These are phyloP conservation scores for Cairina moschata DNA, from an alignment of 2,113 vertebrate species.

Conservation along the genomic window DNA sequence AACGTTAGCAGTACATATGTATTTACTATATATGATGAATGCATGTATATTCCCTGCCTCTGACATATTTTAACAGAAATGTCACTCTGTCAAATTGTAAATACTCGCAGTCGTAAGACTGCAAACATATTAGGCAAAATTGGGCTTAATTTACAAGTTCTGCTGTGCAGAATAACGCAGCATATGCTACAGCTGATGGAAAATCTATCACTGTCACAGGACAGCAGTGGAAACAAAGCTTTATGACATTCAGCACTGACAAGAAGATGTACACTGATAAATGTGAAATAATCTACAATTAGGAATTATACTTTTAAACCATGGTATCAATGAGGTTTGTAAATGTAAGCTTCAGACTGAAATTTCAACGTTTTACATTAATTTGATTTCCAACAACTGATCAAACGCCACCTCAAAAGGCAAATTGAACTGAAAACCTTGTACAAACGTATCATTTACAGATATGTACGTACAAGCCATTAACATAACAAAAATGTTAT, in stretches of 20 bases:
- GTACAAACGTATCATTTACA: slow-evolving; percentile 18
- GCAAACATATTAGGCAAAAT: slow-evolving; percentile 59
- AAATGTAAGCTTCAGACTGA: background rate
- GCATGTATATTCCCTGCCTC: slow-evolving; percentile 1
- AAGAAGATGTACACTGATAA: slow-evolving; percentile 31
- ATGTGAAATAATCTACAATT: background rate
- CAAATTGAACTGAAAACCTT: slow-evolving; percentile 27
- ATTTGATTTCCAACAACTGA: slow-evolving; percentile 1
- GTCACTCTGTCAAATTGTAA: slow-evolving; percentile 53
- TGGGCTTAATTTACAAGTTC: slow-evolving; percentile 59
- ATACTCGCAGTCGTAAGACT: slow-evolving; percentile 30
- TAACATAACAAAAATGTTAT: slow-evolving; percentile 65
- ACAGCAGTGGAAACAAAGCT: slow-evolving; percentile 67
- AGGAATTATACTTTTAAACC: background rate
- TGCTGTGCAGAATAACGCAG: slow-evolving; percentile 58
- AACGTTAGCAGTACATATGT: slow-evolving; percentile 33
- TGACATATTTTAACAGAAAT: slow-evolving; percentile 58
- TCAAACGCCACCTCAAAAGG: slow-evolving; percentile 1
- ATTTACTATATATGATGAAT: slow-evolving; percentile 32
- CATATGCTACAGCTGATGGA: slow-evolving; percentile 66
- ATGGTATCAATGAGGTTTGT: background rate
- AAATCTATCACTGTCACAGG: slow-evolving; percentile 62
- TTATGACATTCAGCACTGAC: slow-evolving; percentile 55
- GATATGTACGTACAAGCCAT: slow-evolving; percentile 39
- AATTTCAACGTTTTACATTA: background rate